These are phyloP conservation scores for Ormyrus rosae DNA, from an alignment of 2,888 invertebrate genomes.

Conservation along the genomic window DNA sequence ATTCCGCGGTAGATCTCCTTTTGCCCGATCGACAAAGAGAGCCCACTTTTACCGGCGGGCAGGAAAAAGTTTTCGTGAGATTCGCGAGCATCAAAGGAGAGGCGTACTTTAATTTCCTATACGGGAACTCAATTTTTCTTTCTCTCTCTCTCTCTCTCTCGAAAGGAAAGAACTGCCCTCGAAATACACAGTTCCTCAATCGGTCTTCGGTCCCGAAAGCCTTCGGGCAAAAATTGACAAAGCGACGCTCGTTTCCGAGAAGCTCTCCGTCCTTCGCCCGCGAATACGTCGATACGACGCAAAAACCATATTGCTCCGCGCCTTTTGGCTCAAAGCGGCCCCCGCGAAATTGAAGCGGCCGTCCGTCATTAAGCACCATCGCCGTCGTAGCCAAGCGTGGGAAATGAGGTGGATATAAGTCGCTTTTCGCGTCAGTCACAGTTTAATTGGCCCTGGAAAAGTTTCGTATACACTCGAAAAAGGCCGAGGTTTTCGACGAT, in stretches of 20 bases:
- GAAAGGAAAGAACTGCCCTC: not conserved
- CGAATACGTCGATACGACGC: too few relatives aligned
- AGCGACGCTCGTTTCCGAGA: not conserved
- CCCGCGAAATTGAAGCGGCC: conserved; percentile 23
- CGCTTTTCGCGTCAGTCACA: too few relatives aligned
- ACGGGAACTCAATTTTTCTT: not conserved
- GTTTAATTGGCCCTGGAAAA: not conserved
- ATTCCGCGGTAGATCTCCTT: too few relatives aligned
- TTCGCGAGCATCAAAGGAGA: not conserved
- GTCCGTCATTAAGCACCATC: conserved; percentile 32
- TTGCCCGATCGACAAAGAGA: not conserved
- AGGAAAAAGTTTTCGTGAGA: not conserved
- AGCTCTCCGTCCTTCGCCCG: not conserved
- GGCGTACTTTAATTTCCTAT: not conserved
- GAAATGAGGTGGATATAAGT: not conserved
- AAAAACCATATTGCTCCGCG: too few relatives aligned
- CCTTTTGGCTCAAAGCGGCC: not conserved
- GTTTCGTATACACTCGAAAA: not conserved
- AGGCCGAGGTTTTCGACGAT: not conserved
- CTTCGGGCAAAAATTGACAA: not conserved
- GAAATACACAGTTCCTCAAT: not conserved
- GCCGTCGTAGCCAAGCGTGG: not conserved
- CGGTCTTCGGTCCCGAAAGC: not conserved
- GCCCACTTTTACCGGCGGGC: not conserved
- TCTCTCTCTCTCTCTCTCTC: not conserved